Conservation (phyloP, 2,113 vertebrate species). For the Pygoscelis adeliae region DNA sequence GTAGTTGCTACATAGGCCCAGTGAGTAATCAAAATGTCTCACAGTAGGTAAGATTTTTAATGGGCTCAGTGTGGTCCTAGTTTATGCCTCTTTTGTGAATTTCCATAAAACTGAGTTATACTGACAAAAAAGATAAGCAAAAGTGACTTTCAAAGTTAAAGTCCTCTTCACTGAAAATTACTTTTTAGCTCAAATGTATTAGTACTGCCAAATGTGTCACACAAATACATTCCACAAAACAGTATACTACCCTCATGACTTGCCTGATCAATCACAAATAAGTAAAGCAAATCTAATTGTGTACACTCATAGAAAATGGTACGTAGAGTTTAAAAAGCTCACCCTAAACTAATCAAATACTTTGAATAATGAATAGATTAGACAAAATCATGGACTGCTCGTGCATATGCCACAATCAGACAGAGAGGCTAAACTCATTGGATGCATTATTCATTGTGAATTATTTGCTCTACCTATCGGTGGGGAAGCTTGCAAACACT, state of each 20-base stretch:
- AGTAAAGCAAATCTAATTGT: background rate
- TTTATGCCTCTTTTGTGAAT: background rate
- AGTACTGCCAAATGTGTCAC: background rate
- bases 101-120: background rate
- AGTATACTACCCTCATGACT: background rate
- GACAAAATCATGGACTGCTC: slow-evolving; percentile 18
- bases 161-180: background rate
- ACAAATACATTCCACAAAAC: background rate
- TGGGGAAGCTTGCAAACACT: slow-evolving; percentile 54
- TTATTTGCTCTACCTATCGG: slow-evolving; percentile 40
- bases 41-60: background rate
- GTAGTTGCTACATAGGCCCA: background rate
- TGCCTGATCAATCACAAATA: background rate
- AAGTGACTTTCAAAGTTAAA: background rate
- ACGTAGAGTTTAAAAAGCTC: background rate
- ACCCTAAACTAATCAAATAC: slow-evolving; percentile 45
- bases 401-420: slow-evolving; percentile 27
- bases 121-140: background rate
- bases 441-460: slow-evolving; percentile 59
- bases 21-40: background rate
- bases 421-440: slow-evolving; percentile 25
- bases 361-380: slow-evolving; percentile 43
- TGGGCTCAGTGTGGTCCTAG: background rate
- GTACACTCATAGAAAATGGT: background rate
- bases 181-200: background rate